Conservation (phyloP, 2,888 invertebrate species). For the Aricia artaxerxes region DNA sequence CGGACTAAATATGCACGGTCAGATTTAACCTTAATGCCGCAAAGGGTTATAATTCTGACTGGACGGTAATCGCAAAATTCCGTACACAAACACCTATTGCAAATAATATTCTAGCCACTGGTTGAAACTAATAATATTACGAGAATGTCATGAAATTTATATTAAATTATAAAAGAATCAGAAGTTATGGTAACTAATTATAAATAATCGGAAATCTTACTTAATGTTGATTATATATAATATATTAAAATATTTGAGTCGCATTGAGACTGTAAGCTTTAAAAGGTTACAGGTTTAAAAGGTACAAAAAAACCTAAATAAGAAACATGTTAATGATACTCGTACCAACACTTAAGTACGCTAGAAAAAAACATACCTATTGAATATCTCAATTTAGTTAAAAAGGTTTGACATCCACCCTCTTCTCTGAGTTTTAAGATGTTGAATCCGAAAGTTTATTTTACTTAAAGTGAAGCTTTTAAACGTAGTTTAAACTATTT, state of each 20-base stretch:
- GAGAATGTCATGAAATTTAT: too few species aligned
- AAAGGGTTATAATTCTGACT: too few species aligned
- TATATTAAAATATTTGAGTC: too few species aligned
- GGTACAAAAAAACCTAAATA: not conserved
- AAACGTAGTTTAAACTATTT: not conserved
- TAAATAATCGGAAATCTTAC: not conserved
- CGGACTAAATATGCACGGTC: too few species aligned
- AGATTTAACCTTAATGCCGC: too few species aligned
- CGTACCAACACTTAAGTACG: not conserved
- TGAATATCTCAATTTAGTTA: not conserved
- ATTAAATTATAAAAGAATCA: not conserved
- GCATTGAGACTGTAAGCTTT: too few species aligned
- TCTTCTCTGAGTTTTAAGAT: not conserved
- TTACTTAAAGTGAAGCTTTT: slow-evolving; percentile 23
- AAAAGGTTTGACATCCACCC: not conserved
- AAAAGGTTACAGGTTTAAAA: too few species aligned
- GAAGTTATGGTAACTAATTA: too few species aligned
- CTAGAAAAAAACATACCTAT: too few species aligned
- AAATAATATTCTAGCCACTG: not conserved
- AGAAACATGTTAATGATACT: not conserved
- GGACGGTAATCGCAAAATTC: too few species aligned
- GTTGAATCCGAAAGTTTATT: not conserved
- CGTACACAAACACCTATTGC: too few species aligned
- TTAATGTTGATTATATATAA: too few species aligned
- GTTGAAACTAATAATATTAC: not conserved